Base-by-base conservation (phyloP, 1,140 invertebrate species). In the Platyscapa corneri region DNA sequence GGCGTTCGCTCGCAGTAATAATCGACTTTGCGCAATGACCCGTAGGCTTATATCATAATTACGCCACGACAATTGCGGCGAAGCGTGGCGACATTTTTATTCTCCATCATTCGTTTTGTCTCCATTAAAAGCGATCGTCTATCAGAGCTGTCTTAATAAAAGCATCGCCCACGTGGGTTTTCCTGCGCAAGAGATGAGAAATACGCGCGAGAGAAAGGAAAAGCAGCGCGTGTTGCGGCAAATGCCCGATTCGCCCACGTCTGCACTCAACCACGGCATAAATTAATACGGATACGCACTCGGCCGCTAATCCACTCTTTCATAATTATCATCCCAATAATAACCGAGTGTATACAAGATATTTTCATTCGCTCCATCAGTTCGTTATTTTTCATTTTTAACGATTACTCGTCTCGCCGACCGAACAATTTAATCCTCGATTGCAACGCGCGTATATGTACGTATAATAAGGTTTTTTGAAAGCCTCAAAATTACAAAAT, bases 161-260 rank as follows among this genome's bases (percentile, higher is more conserved):
- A 42, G 23, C 27, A 34, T 79, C 53, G 37, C 56, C 77, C 65
- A 79, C 56, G 56, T 42, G 34, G 5, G 64, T 42, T 37, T 42
- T 37, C 39, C 18, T 27, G 34, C 77, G 77, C 49, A 20, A 53
- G 77, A 42, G 60, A 64, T 46, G 74, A 27, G 76, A 78, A 78
- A 78, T 34, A 53, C 27, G 27, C 3, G 3, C 23, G 56, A 23
- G 56, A 60, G 56, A 60, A 60, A 60, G 23, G 20, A 60, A 78
- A 60, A 78, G 20, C 76, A 23, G 37, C 34, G 56, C 77, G 27
- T 34, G 14, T 16, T 27, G 14, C 5, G 56, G 20, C 56, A n/a
- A n/a, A n/a, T n/a, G 20, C 23, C 27, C 6, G 23, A 27, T 60
- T 27, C 56, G 56, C 23, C 56, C 23, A 60, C 56, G 56, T 5